Evolutionary conservation across 1,140 invertebrate species (phyloP).

Genomic region (Drosophila orosa): DNA sequence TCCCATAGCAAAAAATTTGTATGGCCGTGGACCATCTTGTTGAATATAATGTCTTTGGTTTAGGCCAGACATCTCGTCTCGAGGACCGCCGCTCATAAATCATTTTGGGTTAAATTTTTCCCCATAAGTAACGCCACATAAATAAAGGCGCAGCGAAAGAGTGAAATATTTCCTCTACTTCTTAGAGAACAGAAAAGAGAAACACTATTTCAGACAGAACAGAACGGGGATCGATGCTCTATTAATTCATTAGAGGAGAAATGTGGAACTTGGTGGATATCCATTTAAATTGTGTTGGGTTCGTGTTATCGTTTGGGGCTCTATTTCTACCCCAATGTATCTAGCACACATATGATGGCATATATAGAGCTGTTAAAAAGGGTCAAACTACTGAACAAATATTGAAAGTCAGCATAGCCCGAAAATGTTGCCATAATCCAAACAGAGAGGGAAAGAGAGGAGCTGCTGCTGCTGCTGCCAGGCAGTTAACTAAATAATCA

Average conservation of each 20-base stretch:
- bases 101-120: slow-evolving; percentile 48
- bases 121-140: slow-evolving; percentile 82
- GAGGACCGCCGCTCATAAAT: slow-evolving; percentile 63
- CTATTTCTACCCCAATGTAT: slow-evolving; percentile 58
- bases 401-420: slow-evolving; percentile 63
- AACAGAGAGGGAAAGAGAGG: slow-evolving; percentile 23
- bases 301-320: slow-evolving; percentile 26
- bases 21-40: too few relatives aligned
- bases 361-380: slow-evolving; percentile 77
- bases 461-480: slow-evolving; percentile 21
- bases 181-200: not conserved
- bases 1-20: too few relatives aligned
- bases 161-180: slow-evolving; percentile 33
- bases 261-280: not conserved
- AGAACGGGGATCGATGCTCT: not conserved
- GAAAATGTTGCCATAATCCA: slow-evolving; percentile 52
- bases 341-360: slow-evolving; percentile 29
- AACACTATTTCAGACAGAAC: not conserved
- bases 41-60: too few relatives aligned
- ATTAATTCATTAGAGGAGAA: slow-evolving; percentile 11
- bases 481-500: slow-evolving; percentile 80
- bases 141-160: slow-evolving; percentile 70
- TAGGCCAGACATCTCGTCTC: slow-evolving; percentile 65
- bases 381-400: slow-evolving; percentile 80
- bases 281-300: slow-evolving; percentile 8